phyloP scores from a whole-genome alignment of 2,888 invertebrate species.

The Anticlea derivata region DNA sequence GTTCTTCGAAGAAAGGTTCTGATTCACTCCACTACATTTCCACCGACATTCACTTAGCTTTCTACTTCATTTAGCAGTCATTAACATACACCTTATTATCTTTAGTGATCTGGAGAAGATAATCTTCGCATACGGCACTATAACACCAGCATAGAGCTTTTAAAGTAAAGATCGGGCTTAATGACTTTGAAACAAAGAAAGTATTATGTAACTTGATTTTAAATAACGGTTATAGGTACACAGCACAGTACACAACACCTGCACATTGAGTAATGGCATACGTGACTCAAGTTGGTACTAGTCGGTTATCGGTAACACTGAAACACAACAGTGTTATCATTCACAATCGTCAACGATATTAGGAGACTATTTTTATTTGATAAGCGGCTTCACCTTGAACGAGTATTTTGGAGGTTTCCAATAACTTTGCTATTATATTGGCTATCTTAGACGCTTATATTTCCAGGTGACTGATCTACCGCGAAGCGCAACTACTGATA shows the following conservation, averaged over 20 bases:
- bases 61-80: constrained; percentile 23
- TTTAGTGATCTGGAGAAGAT: constrained; percentile 12
- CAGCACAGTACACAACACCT: constrained; percentile 52
- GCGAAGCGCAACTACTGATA: not conserved
- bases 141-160: not conserved
- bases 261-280: constrained; percentile 64
- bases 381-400: constrained; percentile 70
- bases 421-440: constrained; percentile 3
- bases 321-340: constrained; percentile 73
- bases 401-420: constrained; percentile 38
- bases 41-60: constrained; percentile 18
- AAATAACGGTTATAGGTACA: constrained; percentile 32
- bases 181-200: constrained; percentile 9
- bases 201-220: constrained; percentile 38
- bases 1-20: not conserved
- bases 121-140: constrained; percentile 9
- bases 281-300: constrained; percentile 71
- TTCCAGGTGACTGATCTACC: constrained; percentile 7
- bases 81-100: constrained; percentile 23
- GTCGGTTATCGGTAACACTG: constrained; percentile 62
- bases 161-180: too few relatives aligned
- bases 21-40: constrained; percentile 12
- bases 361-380: constrained; percentile 61
- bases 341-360: constrained; percentile 61
- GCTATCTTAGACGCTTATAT: not conserved